Conservation (phyloP, 2,888 invertebrate genomes). For the Yponomeuta evonymella region DNA sequence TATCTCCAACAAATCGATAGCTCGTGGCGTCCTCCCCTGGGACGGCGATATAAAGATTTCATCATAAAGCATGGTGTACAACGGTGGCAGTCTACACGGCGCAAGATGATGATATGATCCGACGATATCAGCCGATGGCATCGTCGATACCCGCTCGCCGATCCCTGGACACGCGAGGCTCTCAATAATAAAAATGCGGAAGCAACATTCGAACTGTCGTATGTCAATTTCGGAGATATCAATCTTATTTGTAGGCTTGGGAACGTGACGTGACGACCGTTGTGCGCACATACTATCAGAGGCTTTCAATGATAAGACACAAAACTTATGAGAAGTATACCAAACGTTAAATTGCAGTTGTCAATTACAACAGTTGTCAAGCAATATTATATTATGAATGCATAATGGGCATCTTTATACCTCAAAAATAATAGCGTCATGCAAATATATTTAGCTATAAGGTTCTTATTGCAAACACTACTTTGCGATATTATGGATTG, state of each 20-base stretch:
- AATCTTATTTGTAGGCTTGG: conserved; percentile 2
- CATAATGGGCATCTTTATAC: neutral
- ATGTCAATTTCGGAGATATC: conserved; percentile 47
- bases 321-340: neutral
- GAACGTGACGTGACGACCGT: conserved; percentile 8
- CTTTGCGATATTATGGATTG: conserved; percentile 50
- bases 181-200: conserved; percentile 48
- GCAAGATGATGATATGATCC: conserved; percentile 29
- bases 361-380: neutral
- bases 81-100: conserved; percentile 23
- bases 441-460: conserved; percentile 31
- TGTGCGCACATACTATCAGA: neutral
- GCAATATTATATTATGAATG: neutral
- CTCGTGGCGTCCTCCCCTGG: conserved; percentile 10
- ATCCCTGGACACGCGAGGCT: conserved; percentile 36
- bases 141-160: conserved; percentile 42
- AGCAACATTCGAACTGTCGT: conserved; percentile 46
- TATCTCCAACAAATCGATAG: conserved; percentile 5
- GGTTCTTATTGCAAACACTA: conserved; percentile 38
- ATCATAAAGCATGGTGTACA: conserved; percentile 13
- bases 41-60: conserved; percentile 11
- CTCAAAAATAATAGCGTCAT: conserved; percentile 24
- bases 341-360: neutral
- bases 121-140: conserved; percentile 51
- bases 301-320: neutral